A percentile compares a stretch with the other conserved stretches of the same genome.
Evolutionary conservation across 2,888 invertebrate species (phyloP).

Genomic region (Leistus spinibarbis): DNA sequence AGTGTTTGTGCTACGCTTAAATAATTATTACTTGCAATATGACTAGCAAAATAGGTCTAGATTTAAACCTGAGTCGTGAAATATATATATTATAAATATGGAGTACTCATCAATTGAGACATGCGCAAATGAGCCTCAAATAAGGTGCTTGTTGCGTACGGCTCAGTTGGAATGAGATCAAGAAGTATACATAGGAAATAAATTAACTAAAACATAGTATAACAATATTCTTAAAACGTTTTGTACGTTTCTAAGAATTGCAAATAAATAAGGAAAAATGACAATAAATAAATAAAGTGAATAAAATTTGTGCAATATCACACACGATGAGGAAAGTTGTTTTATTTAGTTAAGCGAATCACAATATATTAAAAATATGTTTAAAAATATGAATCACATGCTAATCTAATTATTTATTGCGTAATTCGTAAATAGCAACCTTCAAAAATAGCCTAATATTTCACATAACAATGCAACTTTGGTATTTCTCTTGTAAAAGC

Average conservation of each 20-base stretch:
- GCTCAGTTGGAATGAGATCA: neutral
- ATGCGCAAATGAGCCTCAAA: no score
- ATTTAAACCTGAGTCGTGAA: slow-evolving; percentile 23
- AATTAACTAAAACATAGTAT: neutral
- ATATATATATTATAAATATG: slow-evolving; percentile 11
- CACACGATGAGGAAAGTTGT: no score
- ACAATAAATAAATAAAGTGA: slow-evolving; percentile 26
- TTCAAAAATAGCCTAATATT: neutral
- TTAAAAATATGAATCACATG: neutral
- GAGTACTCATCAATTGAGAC: no score
- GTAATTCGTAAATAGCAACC: neutral
- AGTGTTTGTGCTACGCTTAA: slow-evolving; percentile 28
- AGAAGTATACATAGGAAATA: neutral
- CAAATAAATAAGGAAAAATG: neutral
- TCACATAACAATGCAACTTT: no score
- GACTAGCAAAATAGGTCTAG: slow-evolving; percentile 36
- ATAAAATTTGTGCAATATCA: no score
- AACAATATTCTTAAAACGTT: neutral
- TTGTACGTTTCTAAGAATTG: slow-evolving; percentile 8
- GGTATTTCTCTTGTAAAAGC: neutral
- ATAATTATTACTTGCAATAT: slow-evolving; percentile 17
- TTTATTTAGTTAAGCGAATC: neutral
- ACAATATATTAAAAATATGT: neutral
- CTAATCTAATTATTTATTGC: neutral
- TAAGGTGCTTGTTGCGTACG: neutral